Evolutionary conservation across 1,140 invertebrate genomes (phyloP).

Genomic region (Bombus difficillimus): DNA sequence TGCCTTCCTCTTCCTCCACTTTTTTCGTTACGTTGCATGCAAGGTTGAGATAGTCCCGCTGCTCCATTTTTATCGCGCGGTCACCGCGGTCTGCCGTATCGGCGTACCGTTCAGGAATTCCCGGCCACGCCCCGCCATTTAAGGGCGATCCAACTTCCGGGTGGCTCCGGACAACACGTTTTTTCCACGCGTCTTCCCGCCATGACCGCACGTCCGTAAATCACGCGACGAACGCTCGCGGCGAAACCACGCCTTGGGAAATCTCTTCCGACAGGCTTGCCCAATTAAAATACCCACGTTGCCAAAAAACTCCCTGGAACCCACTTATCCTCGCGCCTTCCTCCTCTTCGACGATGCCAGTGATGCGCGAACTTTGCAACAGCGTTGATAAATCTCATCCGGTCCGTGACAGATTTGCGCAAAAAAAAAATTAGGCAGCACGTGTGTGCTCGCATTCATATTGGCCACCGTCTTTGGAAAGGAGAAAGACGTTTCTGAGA

Average conservation of each 20-base stretch:
- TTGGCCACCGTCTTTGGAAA: neutral
- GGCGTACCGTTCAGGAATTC: constrained; percentile 60
- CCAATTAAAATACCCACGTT: constrained; percentile 62
- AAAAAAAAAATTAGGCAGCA: constrained; percentile 65
- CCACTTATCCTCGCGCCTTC: neutral
- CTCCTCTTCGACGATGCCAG: neutral
- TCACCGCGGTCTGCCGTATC: constrained; percentile 48
- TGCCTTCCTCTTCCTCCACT: too few relatives aligned
- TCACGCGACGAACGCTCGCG: neutral
- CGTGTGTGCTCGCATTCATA: constrained; percentile 49
- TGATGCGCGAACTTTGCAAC: constrained; percentile 61
- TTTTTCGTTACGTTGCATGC: constrained; percentile 2
- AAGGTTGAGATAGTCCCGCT: constrained; percentile 53
- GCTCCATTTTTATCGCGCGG: constrained; percentile 61
- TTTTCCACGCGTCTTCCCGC: constrained; percentile 25
- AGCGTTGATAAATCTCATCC: constrained; percentile 71
- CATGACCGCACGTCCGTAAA: neutral
- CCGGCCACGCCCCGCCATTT: constrained; percentile 55
- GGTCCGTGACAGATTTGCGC: constrained; percentile 66
- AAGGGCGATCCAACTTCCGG: constrained; percentile 59
- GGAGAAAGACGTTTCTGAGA: constrained; percentile 46
- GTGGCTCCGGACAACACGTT: constrained; percentile 40
- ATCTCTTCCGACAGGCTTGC: constrained; percentile 56
- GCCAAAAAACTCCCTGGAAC: constrained; percentile 49
- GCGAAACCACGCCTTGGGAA: constrained; percentile 47